Evolutionary conservation across 2,888 invertebrate species (phyloP).

Genomic region (Isoperla grammatica): DNA sequence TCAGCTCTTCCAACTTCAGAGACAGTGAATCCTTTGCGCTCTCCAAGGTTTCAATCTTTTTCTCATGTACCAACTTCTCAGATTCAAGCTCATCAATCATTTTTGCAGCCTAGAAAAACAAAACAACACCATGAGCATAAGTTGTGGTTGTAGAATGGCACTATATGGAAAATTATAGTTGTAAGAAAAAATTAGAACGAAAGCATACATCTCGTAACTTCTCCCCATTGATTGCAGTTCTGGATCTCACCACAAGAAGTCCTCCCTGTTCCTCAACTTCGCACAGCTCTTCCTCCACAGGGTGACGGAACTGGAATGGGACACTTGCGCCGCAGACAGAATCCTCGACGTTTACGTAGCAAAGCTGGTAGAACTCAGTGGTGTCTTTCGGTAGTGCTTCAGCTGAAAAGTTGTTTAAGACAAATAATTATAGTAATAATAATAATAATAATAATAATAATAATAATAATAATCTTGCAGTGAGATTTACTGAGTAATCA

Average conservation of each 20-base stretch:
- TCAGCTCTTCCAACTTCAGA: constrained; percentile 17
- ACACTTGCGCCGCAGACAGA: constrained; percentile 30
- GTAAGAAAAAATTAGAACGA: not conserved
- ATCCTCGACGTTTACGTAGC: constrained; percentile 29
- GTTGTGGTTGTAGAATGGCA: no score
- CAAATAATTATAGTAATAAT: no score
- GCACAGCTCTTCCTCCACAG: constrained; percentile 29
- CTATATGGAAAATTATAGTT: no score
- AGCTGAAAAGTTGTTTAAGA: constrained; percentile 17
- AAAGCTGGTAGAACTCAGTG: constrained; percentile 31
- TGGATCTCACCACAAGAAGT: constrained; percentile 28
- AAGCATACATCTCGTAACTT: constrained; percentile 25
- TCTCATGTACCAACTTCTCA: not conserved
- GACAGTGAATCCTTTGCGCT: constrained; percentile 10
- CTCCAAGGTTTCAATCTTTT: not conserved
- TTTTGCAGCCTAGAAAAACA: not conserved
- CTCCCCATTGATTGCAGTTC: constrained; percentile 28
- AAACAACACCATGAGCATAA: not conserved
- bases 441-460: no score
- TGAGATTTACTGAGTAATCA: no score
- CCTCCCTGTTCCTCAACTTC: constrained; percentile 29
- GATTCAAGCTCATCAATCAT: not conserved
- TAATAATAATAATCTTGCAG: no score
- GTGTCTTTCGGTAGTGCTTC: constrained; percentile 29
- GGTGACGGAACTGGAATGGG: constrained; percentile 31